Evolutionary conservation across 2,888 invertebrate species (phyloP).

Genomic region (Bombylius major): DNA sequence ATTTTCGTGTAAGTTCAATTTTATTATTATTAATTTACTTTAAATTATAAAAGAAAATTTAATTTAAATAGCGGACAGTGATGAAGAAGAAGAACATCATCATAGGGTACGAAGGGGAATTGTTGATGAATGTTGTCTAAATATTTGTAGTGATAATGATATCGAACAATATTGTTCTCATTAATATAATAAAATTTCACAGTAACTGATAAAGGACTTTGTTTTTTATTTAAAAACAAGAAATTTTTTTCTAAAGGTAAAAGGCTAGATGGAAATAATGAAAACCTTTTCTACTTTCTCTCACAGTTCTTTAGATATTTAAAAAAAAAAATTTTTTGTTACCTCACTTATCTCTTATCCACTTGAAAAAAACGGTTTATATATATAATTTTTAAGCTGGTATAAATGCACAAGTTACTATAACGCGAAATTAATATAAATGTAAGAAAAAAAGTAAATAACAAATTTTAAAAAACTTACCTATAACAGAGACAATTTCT

Average conservation of each 20-base stretch:
- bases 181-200: background rate
- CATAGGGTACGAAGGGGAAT: slow-evolving; percentile 4
- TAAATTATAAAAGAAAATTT: background rate
- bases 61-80: background rate
- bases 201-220: background rate
- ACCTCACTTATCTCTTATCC: no score
- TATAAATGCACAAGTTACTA: no score
- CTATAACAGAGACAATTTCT: slow-evolving; percentile 49
- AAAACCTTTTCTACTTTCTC: no score
- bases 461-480: slow-evolving; percentile 37
- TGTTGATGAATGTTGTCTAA: slow-evolving; percentile 8
- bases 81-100: background rate
- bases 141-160: slow-evolving; percentile 1
- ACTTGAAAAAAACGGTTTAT: no score
- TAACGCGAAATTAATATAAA: no score
- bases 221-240: no score
- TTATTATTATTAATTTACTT: background rate
- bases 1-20: background rate
- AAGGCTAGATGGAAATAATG: no score
- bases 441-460: no score
- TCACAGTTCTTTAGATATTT: no score
- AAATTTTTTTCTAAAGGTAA: no score
- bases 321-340: no score
- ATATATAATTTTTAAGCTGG: no score
- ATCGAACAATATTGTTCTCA: slow-evolving; percentile 3